Conservation (phyloP, 64 coral and sea anemone species). For the Actinia tenebrosa region DNA sequence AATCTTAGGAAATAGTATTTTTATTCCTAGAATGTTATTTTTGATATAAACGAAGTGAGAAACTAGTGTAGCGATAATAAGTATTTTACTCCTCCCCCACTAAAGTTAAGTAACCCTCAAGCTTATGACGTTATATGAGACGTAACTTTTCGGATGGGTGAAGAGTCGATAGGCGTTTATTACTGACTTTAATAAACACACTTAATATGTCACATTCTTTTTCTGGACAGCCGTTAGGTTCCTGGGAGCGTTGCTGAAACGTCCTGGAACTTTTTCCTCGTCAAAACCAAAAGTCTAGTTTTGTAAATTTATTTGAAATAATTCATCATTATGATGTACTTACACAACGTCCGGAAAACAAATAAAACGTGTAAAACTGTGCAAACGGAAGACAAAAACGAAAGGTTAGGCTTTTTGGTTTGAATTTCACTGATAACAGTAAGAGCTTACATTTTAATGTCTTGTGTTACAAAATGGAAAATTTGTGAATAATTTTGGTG, state of each 20-base stretch:
- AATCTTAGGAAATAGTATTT: background rate
- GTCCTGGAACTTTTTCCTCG: background rate
- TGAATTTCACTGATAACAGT: slow-evolving; percentile 11
- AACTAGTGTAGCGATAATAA: background rate
- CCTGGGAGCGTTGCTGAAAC: background rate
- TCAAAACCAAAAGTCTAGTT: background rate
- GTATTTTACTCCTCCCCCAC: background rate
- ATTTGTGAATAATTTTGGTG: background rate
- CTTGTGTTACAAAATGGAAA: background rate
- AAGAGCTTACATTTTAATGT: background rate
- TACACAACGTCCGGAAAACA: background rate
- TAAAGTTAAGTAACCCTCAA: background rate
- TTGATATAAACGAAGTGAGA: background rate
- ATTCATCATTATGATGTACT: background rate
- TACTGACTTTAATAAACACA: background rate
- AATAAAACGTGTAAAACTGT: background rate
- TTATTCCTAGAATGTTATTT: background rate
- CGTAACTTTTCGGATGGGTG: background rate
- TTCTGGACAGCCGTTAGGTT: slow-evolving; percentile 5
- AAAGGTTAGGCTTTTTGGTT: background rate
- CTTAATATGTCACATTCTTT: background rate
- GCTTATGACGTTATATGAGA: background rate
- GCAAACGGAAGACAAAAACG: background rate
- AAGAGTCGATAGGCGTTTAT: background rate
- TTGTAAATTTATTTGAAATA: background rate